These are phyloP conservation scores for Himalopsyche japonica DNA, from an alignment of 2,888 invertebrate species.

Conservation along the genomic window DNA sequence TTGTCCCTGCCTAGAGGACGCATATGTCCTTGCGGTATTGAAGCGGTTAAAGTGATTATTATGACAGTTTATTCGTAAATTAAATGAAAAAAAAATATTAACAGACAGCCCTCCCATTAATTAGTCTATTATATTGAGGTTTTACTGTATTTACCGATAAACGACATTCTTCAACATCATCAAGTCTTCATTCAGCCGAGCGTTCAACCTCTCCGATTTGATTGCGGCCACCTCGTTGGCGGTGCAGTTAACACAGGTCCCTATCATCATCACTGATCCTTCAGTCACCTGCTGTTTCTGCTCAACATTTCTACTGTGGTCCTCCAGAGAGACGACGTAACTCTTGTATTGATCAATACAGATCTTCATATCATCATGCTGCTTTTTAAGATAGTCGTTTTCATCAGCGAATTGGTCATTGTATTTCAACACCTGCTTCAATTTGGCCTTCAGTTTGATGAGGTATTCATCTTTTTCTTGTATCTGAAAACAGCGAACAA, in stretches of 20 bases:
- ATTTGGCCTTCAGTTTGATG: conserved; percentile 64
- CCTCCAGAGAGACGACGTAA: conserved; percentile 56
- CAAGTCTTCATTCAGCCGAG: conserved; percentile 67
- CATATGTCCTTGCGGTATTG: no score
- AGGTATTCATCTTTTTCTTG: conserved; percentile 65
- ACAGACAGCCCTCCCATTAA: no score
- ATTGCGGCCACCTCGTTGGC: conserved; percentile 57
- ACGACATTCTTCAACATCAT: conserved; percentile 76
- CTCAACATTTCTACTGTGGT: conserved; percentile 50
- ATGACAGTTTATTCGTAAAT: no score
- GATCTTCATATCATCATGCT: conserved; percentile 55
- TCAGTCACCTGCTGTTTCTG: conserved; percentile 46
- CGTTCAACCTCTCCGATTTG: conserved; percentile 60
- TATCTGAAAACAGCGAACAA: conserved; percentile 48
- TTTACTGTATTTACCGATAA: conserved; percentile 57
- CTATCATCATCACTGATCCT: conserved; percentile 36
- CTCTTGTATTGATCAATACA: conserved; percentile 60
- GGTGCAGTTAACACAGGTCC: conserved; percentile 54
- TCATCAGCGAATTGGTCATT: conserved; percentile 67
- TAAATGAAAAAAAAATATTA: no score
- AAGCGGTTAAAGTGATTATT: no score
- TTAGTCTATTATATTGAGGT: no score
- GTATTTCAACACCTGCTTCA: conserved; percentile 61
- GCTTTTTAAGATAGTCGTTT: conserved; percentile 60
- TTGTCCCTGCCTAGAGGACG: no score